Conservation (phyloP, 64 coral and sea anemone genomes). For the Pachyseris speciosa region DNA sequence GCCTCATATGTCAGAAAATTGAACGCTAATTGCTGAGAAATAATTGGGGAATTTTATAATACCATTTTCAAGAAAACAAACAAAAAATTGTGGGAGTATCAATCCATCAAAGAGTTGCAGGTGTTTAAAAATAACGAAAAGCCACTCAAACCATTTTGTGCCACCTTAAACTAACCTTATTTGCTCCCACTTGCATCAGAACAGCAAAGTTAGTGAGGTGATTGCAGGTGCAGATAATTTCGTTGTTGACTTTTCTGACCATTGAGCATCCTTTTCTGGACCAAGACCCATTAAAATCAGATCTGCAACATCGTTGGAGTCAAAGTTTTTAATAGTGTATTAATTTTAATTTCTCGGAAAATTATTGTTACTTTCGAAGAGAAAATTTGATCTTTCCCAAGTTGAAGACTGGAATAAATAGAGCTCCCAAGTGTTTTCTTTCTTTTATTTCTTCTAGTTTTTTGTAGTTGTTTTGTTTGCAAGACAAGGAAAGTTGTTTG, state of each 20-base stretch:
- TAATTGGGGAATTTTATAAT: too few species aligned
- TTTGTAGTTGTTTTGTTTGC: too few species aligned
- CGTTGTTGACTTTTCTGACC: background rate
- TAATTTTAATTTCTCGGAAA: background rate
- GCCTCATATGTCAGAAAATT: too few species aligned
- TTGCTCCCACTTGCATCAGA: constrained; percentile 8
- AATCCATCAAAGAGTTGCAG: too few species aligned
- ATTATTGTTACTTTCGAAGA: background rate
- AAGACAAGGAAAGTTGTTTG: too few species aligned
- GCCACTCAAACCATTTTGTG: background rate
- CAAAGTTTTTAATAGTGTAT: too few species aligned
- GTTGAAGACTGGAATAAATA: background rate
- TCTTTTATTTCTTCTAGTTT: too few species aligned
- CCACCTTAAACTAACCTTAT: background rate
- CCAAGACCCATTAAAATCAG: background rate
- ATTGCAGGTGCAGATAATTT: background rate
- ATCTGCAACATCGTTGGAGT: background rate
- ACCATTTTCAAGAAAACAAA: too few species aligned
- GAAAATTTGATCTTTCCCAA: background rate
- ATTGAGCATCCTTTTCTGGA: background rate
- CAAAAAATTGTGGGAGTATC: too few species aligned
- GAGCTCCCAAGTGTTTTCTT: too few species aligned
- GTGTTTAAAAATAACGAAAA: too few species aligned
- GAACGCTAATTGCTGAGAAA: too few species aligned
- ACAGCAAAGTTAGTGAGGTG: constrained; percentile 40